These are phyloP conservation scores for Melanostigma gelatinosum DNA, from an alignment of 2,113 vertebrate genomes.

Conservation along the genomic window DNA sequence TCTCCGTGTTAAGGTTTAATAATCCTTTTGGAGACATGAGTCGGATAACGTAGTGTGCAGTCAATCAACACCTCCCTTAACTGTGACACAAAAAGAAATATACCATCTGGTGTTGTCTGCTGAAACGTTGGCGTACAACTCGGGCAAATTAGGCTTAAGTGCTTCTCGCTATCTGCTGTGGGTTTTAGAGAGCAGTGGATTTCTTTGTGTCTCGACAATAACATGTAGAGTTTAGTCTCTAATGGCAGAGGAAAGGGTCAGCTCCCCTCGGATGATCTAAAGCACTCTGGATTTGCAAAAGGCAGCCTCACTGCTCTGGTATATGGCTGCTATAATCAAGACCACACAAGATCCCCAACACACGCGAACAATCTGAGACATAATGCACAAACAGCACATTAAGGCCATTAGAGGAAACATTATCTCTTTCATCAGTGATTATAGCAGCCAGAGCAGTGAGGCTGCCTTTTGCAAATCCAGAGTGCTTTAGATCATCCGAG, in stretches of 20 bases:
- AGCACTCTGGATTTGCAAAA: slow-evolving; percentile 33
- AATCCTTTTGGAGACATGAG: no score
- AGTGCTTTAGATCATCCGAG: slow-evolving; percentile 43
- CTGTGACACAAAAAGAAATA: no score
- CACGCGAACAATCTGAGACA: background rate
- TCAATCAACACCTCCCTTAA: no score
- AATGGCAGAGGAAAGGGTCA: slow-evolving; percentile 23
- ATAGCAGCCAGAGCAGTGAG: slow-evolving; percentile 10
- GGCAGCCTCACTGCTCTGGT: background rate
- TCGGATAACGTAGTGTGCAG: no score
- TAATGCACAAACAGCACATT: slow-evolving; percentile 30
- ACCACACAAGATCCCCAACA: background rate
- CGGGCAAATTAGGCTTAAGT: no score
- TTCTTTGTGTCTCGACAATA: no score
- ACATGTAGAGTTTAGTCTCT: background rate
- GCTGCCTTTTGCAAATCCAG: slow-evolving; percentile 17
- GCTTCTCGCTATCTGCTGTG: no score
- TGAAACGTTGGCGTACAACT: no score
- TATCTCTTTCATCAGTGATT: slow-evolving; percentile 48
- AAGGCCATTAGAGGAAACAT: slow-evolving; percentile 58
- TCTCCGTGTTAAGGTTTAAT: no score
- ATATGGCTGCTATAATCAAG: slow-evolving; percentile 23
- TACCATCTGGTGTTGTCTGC: no score
- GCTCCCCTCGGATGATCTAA: slow-evolving; percentile 30
- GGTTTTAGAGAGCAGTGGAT: no score